Evolutionary conservation across 2,888 invertebrate species (phyloP).

Genomic region (Leucania comma): DNA sequence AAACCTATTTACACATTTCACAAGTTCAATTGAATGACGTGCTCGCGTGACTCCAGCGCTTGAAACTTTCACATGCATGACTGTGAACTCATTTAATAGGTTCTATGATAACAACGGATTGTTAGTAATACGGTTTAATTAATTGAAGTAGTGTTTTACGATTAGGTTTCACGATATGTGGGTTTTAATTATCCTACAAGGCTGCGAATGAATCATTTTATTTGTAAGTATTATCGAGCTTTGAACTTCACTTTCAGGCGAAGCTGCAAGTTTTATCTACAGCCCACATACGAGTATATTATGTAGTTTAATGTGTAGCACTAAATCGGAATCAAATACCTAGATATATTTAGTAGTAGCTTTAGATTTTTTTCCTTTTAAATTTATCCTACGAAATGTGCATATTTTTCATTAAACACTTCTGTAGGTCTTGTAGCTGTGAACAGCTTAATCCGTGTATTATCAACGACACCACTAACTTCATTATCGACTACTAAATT

Average conservation of each 20-base stretch:
- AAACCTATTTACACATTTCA: too few species aligned
- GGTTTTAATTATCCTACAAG: constrained; percentile 28
- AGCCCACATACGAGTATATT: too few species aligned
- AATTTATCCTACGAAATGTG: neutral
- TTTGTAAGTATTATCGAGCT: neutral
- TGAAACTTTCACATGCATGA: constrained; percentile 66
- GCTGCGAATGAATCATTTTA: constrained; percentile 12
- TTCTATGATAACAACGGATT: constrained; percentile 52
- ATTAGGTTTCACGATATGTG: constrained; percentile 37
- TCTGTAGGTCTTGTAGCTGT: too few species aligned
- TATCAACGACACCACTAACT: too few species aligned
- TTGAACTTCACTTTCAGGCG: neutral
- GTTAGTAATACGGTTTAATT: constrained; percentile 53
- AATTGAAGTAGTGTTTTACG: constrained; percentile 62
- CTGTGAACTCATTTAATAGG: constrained; percentile 53
- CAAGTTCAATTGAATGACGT: constrained; percentile 58
- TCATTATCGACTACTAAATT: too few species aligned
- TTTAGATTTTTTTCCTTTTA: too few species aligned
- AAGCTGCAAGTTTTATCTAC: neutral
- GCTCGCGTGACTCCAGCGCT: constrained; percentile 69
- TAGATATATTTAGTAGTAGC: too few species aligned
- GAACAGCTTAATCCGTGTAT: too few species aligned
- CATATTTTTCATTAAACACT: too few species aligned
- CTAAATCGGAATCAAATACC: neutral
- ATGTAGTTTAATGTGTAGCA: too few species aligned